Percentiles rank a stretch among this genome's conserved stretches.
Conservation (phyloP, 92 coral and sea anemone species). For the Pocillopora meandrina region DNA sequence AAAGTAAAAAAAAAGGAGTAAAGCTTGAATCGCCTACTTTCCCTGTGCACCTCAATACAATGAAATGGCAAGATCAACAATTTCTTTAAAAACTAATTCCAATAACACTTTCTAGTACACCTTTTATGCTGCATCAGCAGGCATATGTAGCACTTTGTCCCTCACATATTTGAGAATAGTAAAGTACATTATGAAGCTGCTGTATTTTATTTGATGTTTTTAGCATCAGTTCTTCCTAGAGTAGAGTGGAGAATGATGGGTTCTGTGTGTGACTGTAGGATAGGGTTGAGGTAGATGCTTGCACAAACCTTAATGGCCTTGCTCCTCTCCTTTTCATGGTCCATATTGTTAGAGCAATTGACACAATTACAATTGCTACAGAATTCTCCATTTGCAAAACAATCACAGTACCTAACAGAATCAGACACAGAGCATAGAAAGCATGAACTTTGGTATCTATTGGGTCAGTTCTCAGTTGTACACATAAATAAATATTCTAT, state of each 20-base stretch:
- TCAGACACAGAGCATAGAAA: background rate
- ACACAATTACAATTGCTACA: slow-evolving; percentile 98
- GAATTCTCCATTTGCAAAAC: slow-evolving; percentile 99
- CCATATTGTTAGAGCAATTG: slow-evolving; percentile 94
- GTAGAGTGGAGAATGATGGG: background rate
- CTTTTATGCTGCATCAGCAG: too few relatives aligned
- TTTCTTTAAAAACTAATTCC: too few relatives aligned
- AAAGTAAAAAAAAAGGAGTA: too few relatives aligned
- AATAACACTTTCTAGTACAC: too few relatives aligned
- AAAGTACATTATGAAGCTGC: too few relatives aligned
- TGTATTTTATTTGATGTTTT: too few relatives aligned
- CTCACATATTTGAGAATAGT: too few relatives aligned
- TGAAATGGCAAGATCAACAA: too few relatives aligned
- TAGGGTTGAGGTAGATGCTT: background rate
- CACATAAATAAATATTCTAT: background rate
- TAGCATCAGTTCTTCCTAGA: background rate
- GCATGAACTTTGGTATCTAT: background rate
- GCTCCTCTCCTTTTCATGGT: slow-evolving; percentile 95
- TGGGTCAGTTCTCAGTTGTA: background rate
- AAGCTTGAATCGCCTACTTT: too few relatives aligned
- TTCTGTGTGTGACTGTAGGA: background rate
- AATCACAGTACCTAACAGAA: slow-evolving; percentile 87
- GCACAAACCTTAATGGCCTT: slow-evolving; percentile 91
- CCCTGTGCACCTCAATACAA: too few relatives aligned
- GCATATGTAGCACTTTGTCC: too few relatives aligned